phyloP scores from a whole-genome alignment of 2,888 invertebrate species.

The Tuta absoluta region DNA sequence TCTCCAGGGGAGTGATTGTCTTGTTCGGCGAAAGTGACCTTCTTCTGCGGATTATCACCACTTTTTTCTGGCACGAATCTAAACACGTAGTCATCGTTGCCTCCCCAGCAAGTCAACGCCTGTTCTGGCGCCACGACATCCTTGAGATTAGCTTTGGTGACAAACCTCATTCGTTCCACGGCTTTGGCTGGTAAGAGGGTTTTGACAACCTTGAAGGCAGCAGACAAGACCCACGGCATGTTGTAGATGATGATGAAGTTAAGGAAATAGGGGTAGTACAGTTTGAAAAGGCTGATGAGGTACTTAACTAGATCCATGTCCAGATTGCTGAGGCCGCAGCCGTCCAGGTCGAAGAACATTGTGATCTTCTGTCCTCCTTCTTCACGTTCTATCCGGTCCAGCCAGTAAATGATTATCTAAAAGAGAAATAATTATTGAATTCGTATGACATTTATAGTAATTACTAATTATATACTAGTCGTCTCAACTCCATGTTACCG shows the following conservation, averaged over 20 bases:
- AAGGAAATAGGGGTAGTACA: slow-evolving; percentile 92
- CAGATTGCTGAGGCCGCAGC: slow-evolving; percentile 91
- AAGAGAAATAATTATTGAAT: background rate
- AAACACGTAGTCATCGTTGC: slow-evolving; percentile 87
- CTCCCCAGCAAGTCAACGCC: slow-evolving; percentile 90
- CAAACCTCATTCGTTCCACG: slow-evolving; percentile 92
- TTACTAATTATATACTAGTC: too few relatives aligned
- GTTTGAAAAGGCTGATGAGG: slow-evolving; percentile 91
- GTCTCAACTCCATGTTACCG: too few relatives aligned
- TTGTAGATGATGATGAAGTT: slow-evolving; percentile 95
- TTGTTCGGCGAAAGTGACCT: slow-evolving; percentile 69
- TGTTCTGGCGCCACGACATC: slow-evolving; percentile 88
- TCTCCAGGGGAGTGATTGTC: slow-evolving; percentile 76
- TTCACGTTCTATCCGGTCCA: slow-evolving; percentile 89
- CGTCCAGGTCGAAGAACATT: slow-evolving; percentile 94
- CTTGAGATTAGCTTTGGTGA: slow-evolving; percentile 87
- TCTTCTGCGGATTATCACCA: slow-evolving; percentile 67
- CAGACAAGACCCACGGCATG: slow-evolving; percentile 96
- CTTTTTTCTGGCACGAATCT: slow-evolving; percentile 85
- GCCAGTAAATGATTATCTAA: slow-evolving; percentile 89
- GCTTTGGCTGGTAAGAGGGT: slow-evolving; percentile 92
- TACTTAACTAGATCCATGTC: slow-evolving; percentile 96
- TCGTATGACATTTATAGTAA: too few relatives aligned
- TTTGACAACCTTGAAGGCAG: slow-evolving; percentile 95
- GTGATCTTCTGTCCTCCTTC: slow-evolving; percentile 89